These are phyloP conservation scores for Torymus aiolomorphi DNA, from an alignment of 2,888 invertebrate species.

Conservation along the genomic window DNA sequence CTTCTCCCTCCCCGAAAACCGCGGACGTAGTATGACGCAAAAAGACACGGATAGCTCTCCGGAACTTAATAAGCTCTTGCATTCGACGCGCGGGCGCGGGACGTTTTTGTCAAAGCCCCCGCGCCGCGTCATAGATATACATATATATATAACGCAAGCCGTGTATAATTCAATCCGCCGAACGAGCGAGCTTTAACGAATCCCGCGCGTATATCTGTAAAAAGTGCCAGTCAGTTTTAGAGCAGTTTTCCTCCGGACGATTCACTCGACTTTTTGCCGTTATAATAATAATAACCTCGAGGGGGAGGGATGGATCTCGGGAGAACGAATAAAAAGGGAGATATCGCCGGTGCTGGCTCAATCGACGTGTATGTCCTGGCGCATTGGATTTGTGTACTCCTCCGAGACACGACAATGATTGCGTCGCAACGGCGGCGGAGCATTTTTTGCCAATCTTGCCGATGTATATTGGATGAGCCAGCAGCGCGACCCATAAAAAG, in stretches of 20 bases:
- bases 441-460: too few species aligned
- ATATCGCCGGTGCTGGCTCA: too few species aligned
- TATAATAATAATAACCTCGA: too few species aligned
- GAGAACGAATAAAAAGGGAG: too few species aligned
- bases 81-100: conserved; percentile 36
- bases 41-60: conserved; percentile 5
- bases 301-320: too few species aligned
- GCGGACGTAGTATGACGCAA: neutral
- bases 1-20: neutral
- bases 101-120: conserved; percentile 31
- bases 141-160: neutral
- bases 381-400: too few species aligned
- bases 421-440: too few species aligned
- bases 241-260: conserved; percentile 18
- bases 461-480: too few species aligned
- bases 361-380: too few species aligned
- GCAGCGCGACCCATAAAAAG: too few species aligned
- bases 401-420: too few species aligned
- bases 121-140: too few species aligned
- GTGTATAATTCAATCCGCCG: conserved; percentile 27
- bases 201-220: neutral
- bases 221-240: conserved; percentile 1
- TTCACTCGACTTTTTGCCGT: conserved; percentile 27
- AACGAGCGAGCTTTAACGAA: conserved; percentile 21
- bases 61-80: conserved; percentile 42